Percentiles rank a stretch among this genome's conserved stretches.
Evolutionary conservation across 2,888 invertebrate species (phyloP).

Genomic region (Melinaea menophilus): DNA sequence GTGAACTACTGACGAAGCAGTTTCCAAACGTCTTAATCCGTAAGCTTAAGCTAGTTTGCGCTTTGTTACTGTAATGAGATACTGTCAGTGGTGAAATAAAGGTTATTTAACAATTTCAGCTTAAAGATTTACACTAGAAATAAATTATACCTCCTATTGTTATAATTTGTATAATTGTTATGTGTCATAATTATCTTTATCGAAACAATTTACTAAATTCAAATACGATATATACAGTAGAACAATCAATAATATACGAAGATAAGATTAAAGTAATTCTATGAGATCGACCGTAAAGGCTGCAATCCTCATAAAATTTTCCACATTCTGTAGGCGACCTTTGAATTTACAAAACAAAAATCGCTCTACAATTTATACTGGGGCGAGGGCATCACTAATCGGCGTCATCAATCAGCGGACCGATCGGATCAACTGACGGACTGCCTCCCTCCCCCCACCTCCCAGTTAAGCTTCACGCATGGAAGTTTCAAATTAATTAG

Average conservation of each 20-base stretch:
- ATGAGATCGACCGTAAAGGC: conserved; percentile 16
- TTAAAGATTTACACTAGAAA: neutral
- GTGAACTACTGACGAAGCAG: conserved; percentile 16
- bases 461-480: conserved; percentile 25
- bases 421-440: conserved; percentile 73
- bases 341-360: conserved; percentile 66
- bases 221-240: neutral
- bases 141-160: neutral
- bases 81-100: conserved; percentile 11
- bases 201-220: too few species aligned
- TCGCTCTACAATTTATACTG: conserved; percentile 73
- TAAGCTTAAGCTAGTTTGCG: conserved; percentile 17
- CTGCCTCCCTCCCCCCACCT: conserved; percentile 33
- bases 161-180: too few species aligned
- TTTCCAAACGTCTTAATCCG: conserved; percentile 15
- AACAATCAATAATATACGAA: neutral
- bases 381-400: conserved; percentile 75
- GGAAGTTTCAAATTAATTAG: conserved; percentile 38
- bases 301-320: conserved; percentile 36
- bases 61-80: conserved; percentile 24
- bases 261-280: conserved; percentile 5
- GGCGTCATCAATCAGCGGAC: conserved; percentile 73
- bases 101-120: conserved; percentile 2
- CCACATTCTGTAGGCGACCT: conserved; percentile 50
- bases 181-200: too few species aligned